Evolutionary conservation across 2,797 vertebrate genomes (phyloP), one percentile per base, ranked within the genome.

Genomic region (Oreonectes daqikongensis): DNA sequence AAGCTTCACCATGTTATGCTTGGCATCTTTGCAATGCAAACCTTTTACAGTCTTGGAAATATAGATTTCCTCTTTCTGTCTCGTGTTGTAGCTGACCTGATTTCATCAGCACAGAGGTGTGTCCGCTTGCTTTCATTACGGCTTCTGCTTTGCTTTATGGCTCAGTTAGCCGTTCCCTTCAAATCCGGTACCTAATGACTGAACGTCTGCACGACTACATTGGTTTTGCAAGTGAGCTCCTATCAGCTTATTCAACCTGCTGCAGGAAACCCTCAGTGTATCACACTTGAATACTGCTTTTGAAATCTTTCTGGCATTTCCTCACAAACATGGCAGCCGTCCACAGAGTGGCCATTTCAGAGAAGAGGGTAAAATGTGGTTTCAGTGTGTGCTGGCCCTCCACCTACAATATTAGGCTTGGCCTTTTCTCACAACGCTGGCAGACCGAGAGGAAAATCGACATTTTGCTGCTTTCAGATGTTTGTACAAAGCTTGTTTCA

Each of bases 161-260:
- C 57, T 67, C 52, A 22, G 70, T 65, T 59, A 53, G 67, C 35
- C 2, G 26, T 32, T 70, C 24, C 77, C 76, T 40, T 83, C 60
- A 30, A 46, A 50, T 60, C 59, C 38, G 1, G 26, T 65, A 52
- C 77, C 75, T 69, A 80, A 81, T 79, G 75, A 72, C 78, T 66
- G 69, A 82, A 82, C 55, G 42, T n/a, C 69, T 64, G 72, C 66
- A 75, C 59, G 20, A 0, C 30, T 65, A 22, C 42, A 78, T 55
- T 17, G 11, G 55, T n/a, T 70, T 63, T 78, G 55, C 72, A 69
- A 61, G 50, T 80, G 55, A 66, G 73, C 50, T 40, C 82, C 82
- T 84, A 80, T 85, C 83, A 77, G 48, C 40, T 72, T 26, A 28
- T 69, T 69, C 71, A 66, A 38, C 44, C 46, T 78, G 65, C 68